Percentiles rank a stretch among this genome's conserved stretches.
These are phyloP conservation scores for Idaea biselata DNA, from an alignment of 2,888 invertebrate species.

Conservation along the genomic window DNA sequence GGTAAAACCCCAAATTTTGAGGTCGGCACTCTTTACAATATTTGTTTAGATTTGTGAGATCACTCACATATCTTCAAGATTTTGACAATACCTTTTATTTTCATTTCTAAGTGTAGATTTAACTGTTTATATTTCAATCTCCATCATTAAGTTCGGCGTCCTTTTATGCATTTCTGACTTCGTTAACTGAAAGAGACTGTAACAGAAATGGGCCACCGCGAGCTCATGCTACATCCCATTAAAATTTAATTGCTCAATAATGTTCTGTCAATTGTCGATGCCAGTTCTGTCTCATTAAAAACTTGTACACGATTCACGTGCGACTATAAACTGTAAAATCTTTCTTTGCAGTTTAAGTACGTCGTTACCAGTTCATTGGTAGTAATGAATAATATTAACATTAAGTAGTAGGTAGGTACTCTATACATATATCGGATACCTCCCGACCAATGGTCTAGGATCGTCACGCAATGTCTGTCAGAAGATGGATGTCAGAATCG, in stretches of 20 bases:
- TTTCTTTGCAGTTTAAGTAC: background rate
- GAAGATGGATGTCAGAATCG: too few relatives aligned
- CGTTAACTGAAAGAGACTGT: slow-evolving; percentile 26
- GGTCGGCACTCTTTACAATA: too few relatives aligned
- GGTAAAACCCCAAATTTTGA: too few relatives aligned
- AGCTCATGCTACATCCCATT: slow-evolving; percentile 19
- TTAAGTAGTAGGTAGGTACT: too few relatives aligned
- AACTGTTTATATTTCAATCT: background rate
- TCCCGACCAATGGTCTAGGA: too few relatives aligned
- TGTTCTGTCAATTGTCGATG: slow-evolving; percentile 21
- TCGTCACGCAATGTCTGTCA: too few relatives aligned
- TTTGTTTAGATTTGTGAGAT: too few relatives aligned
- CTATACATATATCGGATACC: too few relatives aligned
- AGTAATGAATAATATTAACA: background rate
- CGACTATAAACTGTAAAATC: background rate
- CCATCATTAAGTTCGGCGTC: slow-evolving; percentile 53
- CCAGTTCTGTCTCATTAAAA: slow-evolving; percentile 12
- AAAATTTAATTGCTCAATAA: slow-evolving; percentile 29
- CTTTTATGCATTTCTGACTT: slow-evolving; percentile 36
- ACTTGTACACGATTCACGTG: background rate
- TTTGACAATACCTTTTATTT: too few relatives aligned
- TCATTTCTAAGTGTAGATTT: too few relatives aligned
- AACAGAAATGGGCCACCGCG: slow-evolving; percentile 36
- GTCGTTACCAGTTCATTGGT: background rate
- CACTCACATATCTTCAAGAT: too few relatives aligned